Evolutionary conservation across 2,888 invertebrate species (phyloP).

Genomic region (Parnassius apollo): DNA sequence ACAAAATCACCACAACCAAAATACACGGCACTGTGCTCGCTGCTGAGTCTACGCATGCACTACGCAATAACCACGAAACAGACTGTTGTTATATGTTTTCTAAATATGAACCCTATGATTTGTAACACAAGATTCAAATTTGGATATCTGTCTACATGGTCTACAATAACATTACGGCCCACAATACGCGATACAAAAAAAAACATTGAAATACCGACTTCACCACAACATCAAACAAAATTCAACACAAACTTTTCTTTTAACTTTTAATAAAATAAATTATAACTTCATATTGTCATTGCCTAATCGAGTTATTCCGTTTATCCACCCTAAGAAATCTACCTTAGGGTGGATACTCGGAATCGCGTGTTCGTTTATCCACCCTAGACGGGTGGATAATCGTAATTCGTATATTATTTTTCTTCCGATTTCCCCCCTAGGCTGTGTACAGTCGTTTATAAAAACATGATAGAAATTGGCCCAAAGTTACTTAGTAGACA

Average conservation of each 20-base stretch:
- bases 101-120: constrained; percentile 21
- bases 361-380: too few species aligned
- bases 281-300: neutral
- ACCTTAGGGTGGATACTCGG: too few species aligned
- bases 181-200: neutral
- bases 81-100: constrained; percentile 27
- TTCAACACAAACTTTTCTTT: neutral
- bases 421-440: too few species aligned
- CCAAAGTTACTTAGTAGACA: too few species aligned
- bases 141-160: constrained; percentile 13
- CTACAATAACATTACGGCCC: constrained; percentile 26
- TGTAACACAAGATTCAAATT: constrained; percentile 18
- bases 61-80: constrained; percentile 43
- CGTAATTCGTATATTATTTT: too few species aligned
- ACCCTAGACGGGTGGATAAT: too few species aligned
- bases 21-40: constrained; percentile 72
- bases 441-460: too few species aligned
- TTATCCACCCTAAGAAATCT: too few species aligned
- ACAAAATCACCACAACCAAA: constrained; percentile 73
- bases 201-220: neutral
- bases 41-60: constrained; percentile 70
- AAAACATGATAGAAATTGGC: too few species aligned
- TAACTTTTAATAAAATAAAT: neutral
- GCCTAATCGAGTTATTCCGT: too few species aligned
- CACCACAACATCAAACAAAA: neutral